These are phyloP conservation scores for Diplogasteroides magnus DNA, from an alignment of 1,140 invertebrate genomes.

Conservation along the genomic window DNA sequence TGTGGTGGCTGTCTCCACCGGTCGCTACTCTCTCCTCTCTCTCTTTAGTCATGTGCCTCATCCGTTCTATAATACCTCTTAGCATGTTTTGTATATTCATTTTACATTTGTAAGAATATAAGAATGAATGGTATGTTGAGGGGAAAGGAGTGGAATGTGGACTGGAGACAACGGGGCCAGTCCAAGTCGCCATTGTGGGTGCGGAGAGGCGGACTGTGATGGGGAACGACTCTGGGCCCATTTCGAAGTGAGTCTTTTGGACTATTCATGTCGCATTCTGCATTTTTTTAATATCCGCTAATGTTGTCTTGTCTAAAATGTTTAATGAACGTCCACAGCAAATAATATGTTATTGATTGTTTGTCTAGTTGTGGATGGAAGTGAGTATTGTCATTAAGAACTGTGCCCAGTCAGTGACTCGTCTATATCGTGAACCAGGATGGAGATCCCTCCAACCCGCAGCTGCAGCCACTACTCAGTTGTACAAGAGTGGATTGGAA, in stretches of 20 bases:
- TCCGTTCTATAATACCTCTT: too few species aligned
- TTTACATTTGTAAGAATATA: not conserved
- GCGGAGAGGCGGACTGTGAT: not conserved
- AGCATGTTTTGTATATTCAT: not conserved
- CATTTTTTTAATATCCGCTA: not conserved
- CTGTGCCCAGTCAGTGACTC: conserved; percentile 35
- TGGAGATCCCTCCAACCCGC: conserved; percentile 44
- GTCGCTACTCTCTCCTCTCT: not conserved
- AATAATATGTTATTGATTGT: too few species aligned
- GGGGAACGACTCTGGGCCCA: not conserved
- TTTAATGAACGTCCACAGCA: not conserved
- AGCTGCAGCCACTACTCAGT: conserved; percentile 44
- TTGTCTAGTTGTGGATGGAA: too few species aligned
- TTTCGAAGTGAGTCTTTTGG: not conserved
- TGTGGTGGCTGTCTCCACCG: not conserved
- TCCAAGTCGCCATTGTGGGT: not conserved
- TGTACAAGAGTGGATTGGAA: conserved; percentile 43
- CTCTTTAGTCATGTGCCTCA: not conserved
- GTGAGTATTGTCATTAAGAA: conserved; percentile 9
- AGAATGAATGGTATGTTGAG: not conserved
- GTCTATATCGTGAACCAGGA: conserved; percentile 35
- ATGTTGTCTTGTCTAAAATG: too few species aligned
- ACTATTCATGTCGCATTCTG: too few species aligned
- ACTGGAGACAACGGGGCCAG: too few species aligned
- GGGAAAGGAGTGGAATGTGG: too few species aligned